Evolutionary conservation across 2,888 invertebrate species (phyloP).

Genomic region (Deroplatys truncata): DNA sequence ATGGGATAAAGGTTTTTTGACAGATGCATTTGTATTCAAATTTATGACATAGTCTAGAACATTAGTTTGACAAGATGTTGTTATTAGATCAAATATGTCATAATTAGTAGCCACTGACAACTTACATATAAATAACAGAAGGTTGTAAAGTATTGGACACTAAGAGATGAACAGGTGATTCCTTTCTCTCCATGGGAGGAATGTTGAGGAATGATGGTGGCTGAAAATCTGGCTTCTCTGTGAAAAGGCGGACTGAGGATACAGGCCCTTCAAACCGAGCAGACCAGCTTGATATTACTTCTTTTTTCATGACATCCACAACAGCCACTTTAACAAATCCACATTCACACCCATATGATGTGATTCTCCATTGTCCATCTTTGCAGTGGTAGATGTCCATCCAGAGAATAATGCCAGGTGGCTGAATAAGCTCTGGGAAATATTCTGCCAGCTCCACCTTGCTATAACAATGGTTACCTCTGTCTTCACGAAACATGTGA

Average conservation of each 20-base stretch:
- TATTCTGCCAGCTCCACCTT: constrained; percentile 53
- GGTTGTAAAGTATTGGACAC: constrained; percentile 54
- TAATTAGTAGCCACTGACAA: too few relatives aligned
- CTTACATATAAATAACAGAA: constrained; percentile 57
- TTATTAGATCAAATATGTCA: too few relatives aligned
- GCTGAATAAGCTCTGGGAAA: constrained; percentile 57
- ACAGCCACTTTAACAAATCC: constrained; percentile 54
- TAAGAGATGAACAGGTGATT: constrained; percentile 50
- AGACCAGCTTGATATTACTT: constrained; percentile 49
- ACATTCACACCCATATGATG: constrained; percentile 58
- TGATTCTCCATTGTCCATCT: constrained; percentile 42
- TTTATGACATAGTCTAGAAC: too few relatives aligned
- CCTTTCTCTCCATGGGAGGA: constrained; percentile 26
- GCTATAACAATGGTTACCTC: constrained; percentile 52
- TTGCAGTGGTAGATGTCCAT: constrained; percentile 48
- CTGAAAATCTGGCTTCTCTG: constrained; percentile 34
- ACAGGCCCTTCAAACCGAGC: constrained; percentile 54
- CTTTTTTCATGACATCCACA: constrained; percentile 48
- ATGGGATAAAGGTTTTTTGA: too few relatives aligned
- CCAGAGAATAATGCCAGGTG: constrained; percentile 53
- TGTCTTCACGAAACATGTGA: constrained; percentile 61
- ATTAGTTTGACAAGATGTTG: too few relatives aligned
- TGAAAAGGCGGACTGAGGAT: constrained; percentile 51
- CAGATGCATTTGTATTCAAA: too few relatives aligned
- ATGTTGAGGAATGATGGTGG: constrained; percentile 34